Percentiles rank a stretch among this genome's conserved stretches.
Conservation (phyloP, 2,113 vertebrate species). For the Nothocercus julius region DNA sequence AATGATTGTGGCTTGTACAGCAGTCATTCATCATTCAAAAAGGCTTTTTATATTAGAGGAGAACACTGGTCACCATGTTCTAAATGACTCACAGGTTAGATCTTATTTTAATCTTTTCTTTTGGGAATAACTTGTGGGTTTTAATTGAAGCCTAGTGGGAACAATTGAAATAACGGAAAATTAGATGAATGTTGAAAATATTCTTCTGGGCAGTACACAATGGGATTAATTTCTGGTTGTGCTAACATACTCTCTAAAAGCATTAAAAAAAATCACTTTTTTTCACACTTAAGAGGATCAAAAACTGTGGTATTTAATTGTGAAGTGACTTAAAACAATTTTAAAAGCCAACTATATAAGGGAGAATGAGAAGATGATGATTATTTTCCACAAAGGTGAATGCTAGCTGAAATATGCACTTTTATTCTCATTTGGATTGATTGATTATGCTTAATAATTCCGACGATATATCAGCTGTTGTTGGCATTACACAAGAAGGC, state of each 20-base stretch:
- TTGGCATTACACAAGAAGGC: neutral
- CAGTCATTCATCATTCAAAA: slow-evolving; percentile 36
- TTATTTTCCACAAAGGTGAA: neutral
- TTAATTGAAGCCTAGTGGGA: neutral
- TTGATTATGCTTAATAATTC: neutral
- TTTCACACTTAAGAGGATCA: neutral
- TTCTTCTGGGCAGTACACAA: neutral
- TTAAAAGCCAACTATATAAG: neutral
- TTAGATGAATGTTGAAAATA: neutral
- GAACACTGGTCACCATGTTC: neutral
- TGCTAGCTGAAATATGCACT: neutral
- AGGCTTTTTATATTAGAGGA: neutral
- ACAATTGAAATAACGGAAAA: neutral
- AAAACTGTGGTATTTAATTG: neutral
- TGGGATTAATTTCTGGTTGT: neutral
- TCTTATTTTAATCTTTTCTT: neutral
- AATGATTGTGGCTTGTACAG: neutral
- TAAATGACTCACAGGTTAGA: neutral
- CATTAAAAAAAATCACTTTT: neutral
- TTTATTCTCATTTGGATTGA: neutral
- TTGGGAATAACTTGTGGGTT: neutral
- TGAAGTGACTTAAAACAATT: neutral
- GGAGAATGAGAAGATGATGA: neutral
- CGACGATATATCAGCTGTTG: neutral
- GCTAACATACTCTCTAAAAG: neutral